Evolutionary conservation across 2,888 invertebrate species (phyloP).

Genomic region (Autographa pulchrina): DNA sequence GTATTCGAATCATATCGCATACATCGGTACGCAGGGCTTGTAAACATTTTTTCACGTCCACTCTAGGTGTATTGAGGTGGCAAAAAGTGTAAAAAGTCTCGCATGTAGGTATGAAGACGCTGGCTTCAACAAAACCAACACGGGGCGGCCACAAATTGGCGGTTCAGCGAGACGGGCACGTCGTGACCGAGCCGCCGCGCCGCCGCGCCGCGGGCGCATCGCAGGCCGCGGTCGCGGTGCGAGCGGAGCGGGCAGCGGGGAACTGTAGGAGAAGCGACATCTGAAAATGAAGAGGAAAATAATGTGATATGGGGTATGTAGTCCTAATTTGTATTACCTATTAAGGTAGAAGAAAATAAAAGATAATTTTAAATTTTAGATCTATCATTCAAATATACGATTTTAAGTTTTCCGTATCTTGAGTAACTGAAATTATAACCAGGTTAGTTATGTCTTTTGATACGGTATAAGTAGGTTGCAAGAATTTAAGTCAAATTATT

Average conservation of each 20-base stretch:
- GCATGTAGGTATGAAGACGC: conserved; percentile 84
- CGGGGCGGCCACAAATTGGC: conserved; percentile 88
- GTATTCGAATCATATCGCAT: conserved; percentile 63
- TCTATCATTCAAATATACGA: too few relatives aligned
- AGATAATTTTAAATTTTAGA: too few relatives aligned
- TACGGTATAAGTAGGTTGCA: not conserved
- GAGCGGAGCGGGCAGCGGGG: conserved; percentile 67
- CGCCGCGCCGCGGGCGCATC: conserved; percentile 78
- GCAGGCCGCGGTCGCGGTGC: conserved; percentile 43
- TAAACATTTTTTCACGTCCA: conserved; percentile 70
- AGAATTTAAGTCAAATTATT: not conserved
- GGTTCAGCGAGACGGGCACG: conserved; percentile 83
- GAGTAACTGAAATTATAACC: not conserved
- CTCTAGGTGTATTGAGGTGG: conserved; percentile 64
- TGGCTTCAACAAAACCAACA: conserved; percentile 89
- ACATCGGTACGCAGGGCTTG: conserved; percentile 58
- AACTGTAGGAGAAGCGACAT: not conserved
- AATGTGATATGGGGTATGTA: not conserved
- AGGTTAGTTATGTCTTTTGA: not conserved
- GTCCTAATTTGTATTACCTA: too few relatives aligned
- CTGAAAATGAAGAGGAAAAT: not conserved
- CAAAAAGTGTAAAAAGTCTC: conserved; percentile 81
- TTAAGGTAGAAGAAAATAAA: too few relatives aligned
- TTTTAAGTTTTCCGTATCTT: too few relatives aligned
- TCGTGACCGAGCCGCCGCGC: conserved; percentile 84